Evolutionary conservation across 2,888 invertebrate species (phyloP).

Genomic region (Diaprepes abbreviatus): DNA sequence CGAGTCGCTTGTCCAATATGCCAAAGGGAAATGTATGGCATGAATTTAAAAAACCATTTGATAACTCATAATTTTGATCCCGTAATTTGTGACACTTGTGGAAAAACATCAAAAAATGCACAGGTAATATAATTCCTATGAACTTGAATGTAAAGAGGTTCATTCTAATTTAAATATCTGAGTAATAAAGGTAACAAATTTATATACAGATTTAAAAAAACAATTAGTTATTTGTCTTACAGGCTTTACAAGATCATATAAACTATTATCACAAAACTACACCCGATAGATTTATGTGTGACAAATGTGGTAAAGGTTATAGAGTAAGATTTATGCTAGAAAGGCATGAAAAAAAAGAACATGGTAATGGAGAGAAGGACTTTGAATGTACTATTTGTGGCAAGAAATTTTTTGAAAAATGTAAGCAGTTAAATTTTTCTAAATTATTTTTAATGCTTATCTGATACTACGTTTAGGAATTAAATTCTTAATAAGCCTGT

Average conservation of each 20-base stretch:
- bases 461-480: too few relatives aligned
- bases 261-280: constrained; percentile 60
- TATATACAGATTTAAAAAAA: too few relatives aligned
- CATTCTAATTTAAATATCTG: too few relatives aligned
- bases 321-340: constrained; percentile 57
- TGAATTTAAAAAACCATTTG: constrained; percentile 59
- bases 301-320: constrained; percentile 59
- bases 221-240: constrained; percentile 4
- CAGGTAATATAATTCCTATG: constrained; percentile 38
- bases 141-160: too few relatives aligned
- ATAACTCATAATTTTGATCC: constrained; percentile 58
- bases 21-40: constrained; percentile 55
- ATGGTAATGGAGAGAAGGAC: constrained; percentile 55
- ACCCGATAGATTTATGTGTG: constrained; percentile 58
- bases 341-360: constrained; percentile 59
- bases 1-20: constrained; percentile 57
- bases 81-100: constrained; percentile 60
- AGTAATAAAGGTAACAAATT: too few relatives aligned
- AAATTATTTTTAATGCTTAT: too few relatives aligned
- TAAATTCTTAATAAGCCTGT: too few relatives aligned
- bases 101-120: constrained; percentile 59
- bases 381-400: constrained; percentile 58
- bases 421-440: constrained; percentile 19
- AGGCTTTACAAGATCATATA: constrained; percentile 56
- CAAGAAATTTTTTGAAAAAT: constrained; percentile 43